Conservation (phyloP, 1,140 invertebrate species). For the Neodiprion virginianus region DNA sequence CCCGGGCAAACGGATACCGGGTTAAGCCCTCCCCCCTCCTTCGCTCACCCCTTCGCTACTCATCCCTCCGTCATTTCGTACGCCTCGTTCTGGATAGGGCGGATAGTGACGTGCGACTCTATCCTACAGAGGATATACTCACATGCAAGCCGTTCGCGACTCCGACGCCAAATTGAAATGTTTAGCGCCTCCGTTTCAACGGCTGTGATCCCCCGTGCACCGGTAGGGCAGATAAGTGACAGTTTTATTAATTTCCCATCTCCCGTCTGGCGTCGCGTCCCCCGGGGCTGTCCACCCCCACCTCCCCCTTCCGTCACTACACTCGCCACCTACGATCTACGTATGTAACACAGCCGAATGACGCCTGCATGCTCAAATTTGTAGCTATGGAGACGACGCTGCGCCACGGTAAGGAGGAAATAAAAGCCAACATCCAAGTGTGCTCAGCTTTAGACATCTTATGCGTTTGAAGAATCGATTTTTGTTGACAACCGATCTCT, state of each 20-base stretch:
- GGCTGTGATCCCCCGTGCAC: conserved; percentile 41
- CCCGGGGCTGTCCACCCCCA: conserved; percentile 35
- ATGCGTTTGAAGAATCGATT: no score
- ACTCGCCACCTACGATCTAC: conserved; percentile 23
- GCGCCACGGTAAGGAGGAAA: conserved; percentile 12
- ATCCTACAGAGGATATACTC: conserved; percentile 8
- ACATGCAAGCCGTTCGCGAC: conserved; percentile 23
- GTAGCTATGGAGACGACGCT: conserved; percentile 10
- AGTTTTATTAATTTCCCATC: conserved; percentile 78
- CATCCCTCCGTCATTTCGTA: conserved; percentile 11
- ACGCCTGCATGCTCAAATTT: conserved; percentile 22
- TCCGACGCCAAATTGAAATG: conserved; percentile 57
- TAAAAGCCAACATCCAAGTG: conserved; percentile 12
- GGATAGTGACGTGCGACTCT: conserved; percentile 18
- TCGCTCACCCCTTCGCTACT: background rate
- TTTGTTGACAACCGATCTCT: no score
- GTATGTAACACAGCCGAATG: conserved; percentile 30
- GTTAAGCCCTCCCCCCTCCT: conserved; percentile 15
- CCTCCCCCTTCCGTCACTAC: conserved; percentile 29
- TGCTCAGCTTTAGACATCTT: no score
- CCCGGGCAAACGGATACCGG: conserved; percentile 55
- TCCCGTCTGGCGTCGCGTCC: conserved; percentile 52
- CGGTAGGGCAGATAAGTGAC: conserved; percentile 68
- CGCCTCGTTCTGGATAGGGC: conserved; percentile 5
- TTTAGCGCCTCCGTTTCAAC: conserved; percentile 54